Evolutionary conservation across 1,140 invertebrate species (phyloP), one percentile per base, ranked within the genome.

Genomic region (Drosophila kikkawai): DNA sequence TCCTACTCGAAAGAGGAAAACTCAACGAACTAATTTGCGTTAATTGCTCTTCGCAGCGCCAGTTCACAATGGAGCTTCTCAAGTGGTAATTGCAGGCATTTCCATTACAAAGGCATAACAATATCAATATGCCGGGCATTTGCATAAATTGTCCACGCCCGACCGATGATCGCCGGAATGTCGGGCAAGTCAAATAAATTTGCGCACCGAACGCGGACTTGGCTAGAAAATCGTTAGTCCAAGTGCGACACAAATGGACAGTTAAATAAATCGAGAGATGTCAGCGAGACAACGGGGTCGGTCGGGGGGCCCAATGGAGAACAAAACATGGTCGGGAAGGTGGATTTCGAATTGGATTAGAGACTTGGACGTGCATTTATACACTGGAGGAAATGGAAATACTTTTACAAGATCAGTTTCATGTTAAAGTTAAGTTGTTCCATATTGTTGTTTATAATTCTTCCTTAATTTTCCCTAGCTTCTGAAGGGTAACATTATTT

Each of bases 211-310:
- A 74, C 68, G 55, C 69, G 66, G 73, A 87, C 80, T 84, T 84
- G 65, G 56, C 73, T 88, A 88, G 84, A 84, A 90, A 87, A 84
- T 81, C 74, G 85, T 88, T 88, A 87, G 84, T 67, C 76, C 70
- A 90, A 88, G 85, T 88, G 80, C 83, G 83, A 80, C 83, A 77
- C 55, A 80, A 87, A 87, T 87, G 63, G 76, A 61, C 78, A 88
- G 87, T 88, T 87, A 88, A 90, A 84, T 87, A 87, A 88, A 88
- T 87, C 80, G 84, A 88, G 44, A 83, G 84, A 87, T 87, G 83
- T 77, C 84, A 82, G 75, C 71, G 63, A 50, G 55, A 53, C 56
- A 80, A 61, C 19, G 51, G 34, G 51, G 34, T 51, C 11, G 65
- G 12, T 12, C 5, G 19, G 44, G 19, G 44, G 58, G 37, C 57